These are phyloP conservation scores for Syritta pipiens DNA, from an alignment of 2,888 invertebrate species.

Conservation along the genomic window DNA sequence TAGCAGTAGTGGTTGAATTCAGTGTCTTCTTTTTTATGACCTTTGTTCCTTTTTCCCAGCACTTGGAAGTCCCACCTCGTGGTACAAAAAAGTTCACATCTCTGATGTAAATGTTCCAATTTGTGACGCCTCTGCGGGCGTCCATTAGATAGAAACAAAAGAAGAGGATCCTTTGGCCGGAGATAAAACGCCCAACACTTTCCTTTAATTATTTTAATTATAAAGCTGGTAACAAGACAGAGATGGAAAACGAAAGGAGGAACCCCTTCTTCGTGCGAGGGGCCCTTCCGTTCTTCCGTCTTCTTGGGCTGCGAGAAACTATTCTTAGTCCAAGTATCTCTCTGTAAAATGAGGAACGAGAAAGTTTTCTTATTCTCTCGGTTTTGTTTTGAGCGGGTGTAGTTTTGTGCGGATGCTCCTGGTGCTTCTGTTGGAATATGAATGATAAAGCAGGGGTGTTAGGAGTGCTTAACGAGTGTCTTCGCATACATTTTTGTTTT, in stretches of 20 bases:
- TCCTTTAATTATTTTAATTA: slow-evolving; percentile 49
- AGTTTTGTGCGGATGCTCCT: slow-evolving; percentile 17
- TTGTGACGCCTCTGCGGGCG: too few species aligned
- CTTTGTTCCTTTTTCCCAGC: too few species aligned
- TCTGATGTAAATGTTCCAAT: too few species aligned
- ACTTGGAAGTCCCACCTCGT: too few species aligned
- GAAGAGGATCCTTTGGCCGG: background rate
- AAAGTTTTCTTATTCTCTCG: slow-evolving; percentile 56
- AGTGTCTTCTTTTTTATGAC: too few species aligned
- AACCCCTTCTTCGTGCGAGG: too few species aligned
- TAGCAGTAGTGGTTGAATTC: too few species aligned
- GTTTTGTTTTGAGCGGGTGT: slow-evolving; percentile 35
- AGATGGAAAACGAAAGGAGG: too few species aligned
- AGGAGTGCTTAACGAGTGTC: too few species aligned
- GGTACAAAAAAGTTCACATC: too few species aligned
- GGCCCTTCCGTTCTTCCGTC: background rate
- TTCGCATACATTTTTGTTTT: background rate
- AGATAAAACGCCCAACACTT: slow-evolving; percentile 35
- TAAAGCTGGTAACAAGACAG: slow-evolving; percentile 2
- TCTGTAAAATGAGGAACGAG: slow-evolving; percentile 18
- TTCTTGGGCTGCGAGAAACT: background rate
- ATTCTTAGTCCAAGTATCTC: slow-evolving; percentile 1
- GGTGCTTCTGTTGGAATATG: slow-evolving; percentile 25
- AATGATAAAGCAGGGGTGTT: slow-evolving; percentile 33
- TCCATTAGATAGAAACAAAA: too few species aligned